phyloP scores from a whole-genome alignment of 35 echinoderm and acorn worm genomes.

The Holothuria glaberrima region DNA sequence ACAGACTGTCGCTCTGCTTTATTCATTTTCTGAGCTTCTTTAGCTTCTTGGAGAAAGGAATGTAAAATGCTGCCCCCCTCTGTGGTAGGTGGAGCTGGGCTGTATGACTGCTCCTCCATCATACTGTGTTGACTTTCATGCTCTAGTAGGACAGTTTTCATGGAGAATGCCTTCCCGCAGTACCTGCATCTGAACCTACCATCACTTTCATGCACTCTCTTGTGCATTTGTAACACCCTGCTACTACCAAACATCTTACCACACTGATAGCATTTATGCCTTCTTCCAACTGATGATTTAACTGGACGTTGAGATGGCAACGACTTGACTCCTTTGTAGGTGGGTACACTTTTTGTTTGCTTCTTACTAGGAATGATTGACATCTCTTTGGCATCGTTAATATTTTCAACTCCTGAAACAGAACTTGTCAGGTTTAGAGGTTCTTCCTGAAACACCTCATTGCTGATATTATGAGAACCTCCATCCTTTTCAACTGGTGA shows the following conservation, averaged over 20 bases:
- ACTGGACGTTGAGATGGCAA: not conserved
- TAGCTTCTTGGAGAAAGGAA: constrained; percentile 38
- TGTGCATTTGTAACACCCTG: constrained; percentile 53
- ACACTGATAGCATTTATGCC: constrained; percentile 58
- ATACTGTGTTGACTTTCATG: constrained; percentile 46
- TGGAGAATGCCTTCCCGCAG: constrained; percentile 60
- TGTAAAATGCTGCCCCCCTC: constrained; percentile 50
- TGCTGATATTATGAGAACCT: not conserved
- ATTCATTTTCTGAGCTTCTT: constrained; percentile 34
- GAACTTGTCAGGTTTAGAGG: constrained; percentile 10
- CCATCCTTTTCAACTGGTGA: not conserved
- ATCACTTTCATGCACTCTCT: constrained; percentile 49
- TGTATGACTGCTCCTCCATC: constrained; percentile 38
- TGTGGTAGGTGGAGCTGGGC: not conserved
- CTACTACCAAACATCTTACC: constrained; percentile 50
- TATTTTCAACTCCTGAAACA: not conserved
- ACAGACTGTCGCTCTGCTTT: not conserved
- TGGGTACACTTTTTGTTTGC: not conserved
- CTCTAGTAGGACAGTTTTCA: constrained; percentile 37
- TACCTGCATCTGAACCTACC: constrained; percentile 37
- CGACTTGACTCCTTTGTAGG: constrained; percentile 2
- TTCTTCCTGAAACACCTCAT: constrained; percentile 16
- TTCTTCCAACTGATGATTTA: constrained; percentile 25
- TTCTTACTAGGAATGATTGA: not conserved
- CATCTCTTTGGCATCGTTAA: not conserved